These are phyloP conservation scores for Linnaemya tessellans DNA, from an alignment of 2,888 invertebrate species.

Conservation along the genomic window DNA sequence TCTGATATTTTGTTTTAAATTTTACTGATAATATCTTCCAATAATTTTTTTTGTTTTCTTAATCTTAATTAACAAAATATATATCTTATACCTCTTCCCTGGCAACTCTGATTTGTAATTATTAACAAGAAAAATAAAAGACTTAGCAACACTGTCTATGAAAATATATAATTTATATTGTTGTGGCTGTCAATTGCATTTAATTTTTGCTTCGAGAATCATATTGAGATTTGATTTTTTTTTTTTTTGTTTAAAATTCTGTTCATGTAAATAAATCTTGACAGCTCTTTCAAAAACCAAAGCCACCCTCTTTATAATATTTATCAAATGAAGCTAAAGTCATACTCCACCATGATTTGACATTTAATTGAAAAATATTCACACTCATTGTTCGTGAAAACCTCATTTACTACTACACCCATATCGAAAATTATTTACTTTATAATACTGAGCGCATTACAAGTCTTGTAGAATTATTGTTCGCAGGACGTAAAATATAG, in stretches of 20 bases:
- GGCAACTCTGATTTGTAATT: background rate
- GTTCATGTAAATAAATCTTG: conserved; percentile 63
- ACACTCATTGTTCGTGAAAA: conserved; percentile 33
- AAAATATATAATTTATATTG: background rate
- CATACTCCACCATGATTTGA: conserved; percentile 64
- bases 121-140: background rate
- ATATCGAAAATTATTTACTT: conserved; percentile 22
- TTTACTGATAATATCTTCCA: too few relatives aligned
- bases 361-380: conserved; percentile 69
- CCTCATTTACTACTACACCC: background rate
- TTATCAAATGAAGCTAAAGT: conserved; percentile 10
- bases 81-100: background rate
- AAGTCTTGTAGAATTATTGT: conserved; percentile 23
- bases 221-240: conserved; percentile 7
- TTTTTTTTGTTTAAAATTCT: conserved; percentile 23
- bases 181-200: conserved; percentile 59
- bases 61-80: background rate
- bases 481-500: conserved; percentile 38
- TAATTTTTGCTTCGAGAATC: conserved; percentile 41
- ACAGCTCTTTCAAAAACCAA: conserved; percentile 51
- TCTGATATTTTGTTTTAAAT: too few relatives aligned
- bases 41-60: too few relatives aligned
- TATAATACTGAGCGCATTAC: conserved; percentile 4
- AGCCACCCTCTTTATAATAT: conserved; percentile 23
- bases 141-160: background rate